Conservation (phyloP, 2,888 invertebrate genomes). For the Phengaris alcon region DNA sequence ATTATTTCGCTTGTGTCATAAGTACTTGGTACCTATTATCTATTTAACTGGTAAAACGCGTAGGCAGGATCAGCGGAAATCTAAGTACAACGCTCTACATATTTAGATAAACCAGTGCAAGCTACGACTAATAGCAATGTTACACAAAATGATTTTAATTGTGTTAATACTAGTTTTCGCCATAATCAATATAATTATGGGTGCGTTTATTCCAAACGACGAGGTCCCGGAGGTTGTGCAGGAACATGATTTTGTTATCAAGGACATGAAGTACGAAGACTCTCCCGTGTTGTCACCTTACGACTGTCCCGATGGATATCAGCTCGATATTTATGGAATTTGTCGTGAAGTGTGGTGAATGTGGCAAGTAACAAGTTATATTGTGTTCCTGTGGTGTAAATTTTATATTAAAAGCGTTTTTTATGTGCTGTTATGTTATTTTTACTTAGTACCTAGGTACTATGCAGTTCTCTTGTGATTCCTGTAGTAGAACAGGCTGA, state of each 20-base stretch:
- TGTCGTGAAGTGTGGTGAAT: slow-evolving; percentile 65
- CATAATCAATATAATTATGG: neutral
- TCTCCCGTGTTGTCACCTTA: slow-evolving; percentile 46
- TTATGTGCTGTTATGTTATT: too few relatives aligned
- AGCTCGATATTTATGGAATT: slow-evolving; percentile 49
- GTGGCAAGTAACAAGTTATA: too few relatives aligned
- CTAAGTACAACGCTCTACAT: neutral
- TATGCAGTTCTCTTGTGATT: too few relatives aligned
- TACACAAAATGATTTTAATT: neutral
- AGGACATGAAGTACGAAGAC: slow-evolving; percentile 49
- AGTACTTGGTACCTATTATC: neutral
- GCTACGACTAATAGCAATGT: neutral
- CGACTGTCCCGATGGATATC: slow-evolving; percentile 51
- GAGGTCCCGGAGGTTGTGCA: slow-evolving; percentile 36
- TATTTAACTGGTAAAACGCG: neutral
- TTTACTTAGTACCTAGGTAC: too few relatives aligned
- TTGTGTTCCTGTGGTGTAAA: neutral
- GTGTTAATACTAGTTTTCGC: neutral
- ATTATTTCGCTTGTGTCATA: neutral
- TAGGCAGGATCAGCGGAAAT: slow-evolving; percentile 36
- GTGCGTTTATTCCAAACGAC: slow-evolving; percentile 35
- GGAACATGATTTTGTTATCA: slow-evolving; percentile 44
- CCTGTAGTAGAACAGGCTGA: too few relatives aligned
- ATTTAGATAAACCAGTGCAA: neutral
- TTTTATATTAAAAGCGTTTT: neutral